Evolutionary conservation across 1,140 invertebrate species (phyloP).

Genomic region (Monomorium pharaonis): DNA sequence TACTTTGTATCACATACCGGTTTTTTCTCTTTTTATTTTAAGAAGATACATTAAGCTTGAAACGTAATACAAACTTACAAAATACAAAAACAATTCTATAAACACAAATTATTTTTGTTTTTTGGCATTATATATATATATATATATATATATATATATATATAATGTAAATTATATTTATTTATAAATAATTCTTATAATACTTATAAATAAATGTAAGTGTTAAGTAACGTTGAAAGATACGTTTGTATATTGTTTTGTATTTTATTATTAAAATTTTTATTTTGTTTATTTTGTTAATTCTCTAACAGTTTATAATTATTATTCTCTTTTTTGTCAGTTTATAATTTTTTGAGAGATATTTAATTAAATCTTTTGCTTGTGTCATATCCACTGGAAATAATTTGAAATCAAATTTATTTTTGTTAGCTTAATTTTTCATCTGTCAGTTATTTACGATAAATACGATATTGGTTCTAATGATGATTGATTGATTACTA

Average conservation of each 20-base stretch:
- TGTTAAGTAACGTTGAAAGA: background rate
- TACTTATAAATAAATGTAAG: too few relatives aligned
- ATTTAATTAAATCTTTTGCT: background rate
- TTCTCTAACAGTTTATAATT: background rate
- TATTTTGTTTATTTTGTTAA: slow-evolving; percentile 1
- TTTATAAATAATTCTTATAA: too few relatives aligned
- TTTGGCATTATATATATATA: background rate
- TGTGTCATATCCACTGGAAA: background rate
- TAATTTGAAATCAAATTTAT: slow-evolving; percentile 39
- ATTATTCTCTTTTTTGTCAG: background rate
- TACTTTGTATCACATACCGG: background rate
- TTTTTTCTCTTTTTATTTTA: background rate
- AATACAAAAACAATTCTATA: background rate
- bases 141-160: too few relatives aligned
- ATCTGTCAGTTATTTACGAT: slow-evolving; percentile 19
- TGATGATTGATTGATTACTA: slow-evolving; percentile 32
- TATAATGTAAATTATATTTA: too few relatives aligned
- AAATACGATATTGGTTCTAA: slow-evolving; percentile 16
- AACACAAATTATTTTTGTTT: background rate
- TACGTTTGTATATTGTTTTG: background rate
- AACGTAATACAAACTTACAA: background rate
- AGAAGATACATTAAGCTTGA: background rate
- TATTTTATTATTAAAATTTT: background rate
- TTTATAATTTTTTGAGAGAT: background rate
- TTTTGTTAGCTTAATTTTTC: slow-evolving; percentile 14